Evolutionary conservation across 2,888 invertebrate genomes (phyloP), one percentile per base, ranked within the genome.

Genomic region (Drosophila rubida): DNA sequence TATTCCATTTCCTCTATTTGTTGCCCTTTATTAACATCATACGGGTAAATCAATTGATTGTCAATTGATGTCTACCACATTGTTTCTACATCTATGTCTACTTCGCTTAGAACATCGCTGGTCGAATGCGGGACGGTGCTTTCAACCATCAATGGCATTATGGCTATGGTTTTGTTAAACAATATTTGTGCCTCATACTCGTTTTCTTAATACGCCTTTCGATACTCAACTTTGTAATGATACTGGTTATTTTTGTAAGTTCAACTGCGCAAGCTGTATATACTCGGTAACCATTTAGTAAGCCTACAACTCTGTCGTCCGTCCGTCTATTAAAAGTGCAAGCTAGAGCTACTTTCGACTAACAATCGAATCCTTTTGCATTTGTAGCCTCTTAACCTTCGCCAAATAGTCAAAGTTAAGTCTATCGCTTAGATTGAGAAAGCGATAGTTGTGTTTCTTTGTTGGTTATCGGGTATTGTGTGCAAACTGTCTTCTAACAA

Each of bases 131-230:
- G 32, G 80, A 87, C 22, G 82, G 88, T 55, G 78, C 85, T 8
- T 63, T 80, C 63, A 78, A 71, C 1, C 87, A 90, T 73, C 89
- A 89, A 51, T 86, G 85, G 83, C 78, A 81, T 22, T 89, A 89
- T 32, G 91, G 90, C 0, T 80, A 72, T 53, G 54, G 65, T 1
- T 84, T 79, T 50, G 44, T 41, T 0, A 37, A 7, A 0, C 88
- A 90, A 59, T 85, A 78, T 75, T 8, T 54, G 1, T 66, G 76
- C 1, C 72, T 86, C 53, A 78, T 85, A 48, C 2, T 81, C 4
- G 78, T 87, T 1, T 35, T 89, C 3, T 67, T 80, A 6, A 2
- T 83, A 2, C 88, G 84, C 22, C 64, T 90, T n/a, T 3, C 75
- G 1, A 2, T 77, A 11, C 50, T 90, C 16, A 79, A 75, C 0